Percentiles rank a stretch among this genome's conserved stretches.
Conservation (phyloP, 53 echinoderm and acorn worm genomes). For the Luidia sarsii region DNA sequence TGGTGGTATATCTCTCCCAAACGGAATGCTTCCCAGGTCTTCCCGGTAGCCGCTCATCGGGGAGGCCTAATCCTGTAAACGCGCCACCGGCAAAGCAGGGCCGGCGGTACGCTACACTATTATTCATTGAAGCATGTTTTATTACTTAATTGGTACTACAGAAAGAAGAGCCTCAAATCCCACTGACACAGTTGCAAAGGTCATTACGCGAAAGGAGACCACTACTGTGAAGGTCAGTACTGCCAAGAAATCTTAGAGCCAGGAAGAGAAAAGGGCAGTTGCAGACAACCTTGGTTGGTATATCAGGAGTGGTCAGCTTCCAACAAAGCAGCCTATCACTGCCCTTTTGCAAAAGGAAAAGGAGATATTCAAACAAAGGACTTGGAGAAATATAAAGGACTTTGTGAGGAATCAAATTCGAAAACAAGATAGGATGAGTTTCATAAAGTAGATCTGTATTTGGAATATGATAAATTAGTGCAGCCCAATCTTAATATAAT, state of each 20-base stretch:
- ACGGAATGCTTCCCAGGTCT: too few relatives aligned
- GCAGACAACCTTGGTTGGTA: not conserved
- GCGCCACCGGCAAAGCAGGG: too few relatives aligned
- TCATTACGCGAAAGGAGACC: constrained; percentile 35
- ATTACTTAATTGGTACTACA: constrained; percentile 1
- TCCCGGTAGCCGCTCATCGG: too few relatives aligned
- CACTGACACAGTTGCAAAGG: constrained; percentile 49
- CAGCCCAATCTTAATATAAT: too few relatives aligned
- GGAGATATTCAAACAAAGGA: constrained; percentile 34
- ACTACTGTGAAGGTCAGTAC: constrained; percentile 26
- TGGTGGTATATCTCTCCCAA: too few relatives aligned
- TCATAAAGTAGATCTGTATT: not conserved
- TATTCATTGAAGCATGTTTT: not conserved
- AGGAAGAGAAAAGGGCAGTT: not conserved
- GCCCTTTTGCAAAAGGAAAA: not conserved
- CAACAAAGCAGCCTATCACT: constrained; percentile 11
- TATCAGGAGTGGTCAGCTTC: constrained; percentile 6
- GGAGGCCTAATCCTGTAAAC: too few relatives aligned
- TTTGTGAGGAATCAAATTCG: constrained; percentile 48
- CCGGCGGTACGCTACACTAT: too few relatives aligned
- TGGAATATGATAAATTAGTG: too few relatives aligned
- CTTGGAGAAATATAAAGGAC: constrained; percentile 58
- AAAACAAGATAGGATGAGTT: constrained; percentile 14
- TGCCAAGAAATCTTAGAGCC: not conserved
- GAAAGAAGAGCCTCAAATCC: constrained; percentile 29